phyloP scores from a whole-genome alignment of 2,888 invertebrate species.

The Thymelicus acteon region DNA sequence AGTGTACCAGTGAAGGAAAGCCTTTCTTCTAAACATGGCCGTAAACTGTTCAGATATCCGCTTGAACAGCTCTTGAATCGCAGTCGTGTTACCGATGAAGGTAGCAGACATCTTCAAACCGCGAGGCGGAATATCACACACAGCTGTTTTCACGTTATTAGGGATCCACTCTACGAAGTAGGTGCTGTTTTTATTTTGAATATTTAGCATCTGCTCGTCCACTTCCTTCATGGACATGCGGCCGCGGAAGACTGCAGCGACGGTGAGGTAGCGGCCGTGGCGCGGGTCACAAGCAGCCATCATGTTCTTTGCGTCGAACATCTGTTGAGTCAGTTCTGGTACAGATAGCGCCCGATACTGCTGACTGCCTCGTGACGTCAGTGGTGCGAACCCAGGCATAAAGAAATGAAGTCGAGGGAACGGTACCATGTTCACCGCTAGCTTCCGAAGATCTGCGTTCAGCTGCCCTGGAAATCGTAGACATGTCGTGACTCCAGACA shows the following conservation, averaged over 20 bases:
- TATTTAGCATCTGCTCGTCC: constrained; percentile 88
- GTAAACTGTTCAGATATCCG: constrained; percentile 93
- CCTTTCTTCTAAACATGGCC: constrained; percentile 97
- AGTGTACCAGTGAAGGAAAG: constrained; percentile 98
- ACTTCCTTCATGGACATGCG: constrained; percentile 97
- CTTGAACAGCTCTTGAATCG: constrained; percentile 94
- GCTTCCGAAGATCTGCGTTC: constrained; percentile 89
- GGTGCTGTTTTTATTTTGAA: constrained; percentile 89
- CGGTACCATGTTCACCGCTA: constrained; percentile 85
- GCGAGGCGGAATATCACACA: constrained; percentile 91
- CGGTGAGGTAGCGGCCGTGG: constrained; percentile 92
- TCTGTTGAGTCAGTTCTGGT: constrained; percentile 94
- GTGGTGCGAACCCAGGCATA: constrained; percentile 86
- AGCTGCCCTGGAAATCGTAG: constrained; percentile 73
- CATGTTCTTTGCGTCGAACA: constrained; percentile 92
- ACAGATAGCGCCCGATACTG: constrained; percentile 94
- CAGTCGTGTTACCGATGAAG: constrained; percentile 94
- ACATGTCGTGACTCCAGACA: constrained; percentile 78
- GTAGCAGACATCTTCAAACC: constrained; percentile 94
- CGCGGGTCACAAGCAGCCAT: constrained; percentile 94
- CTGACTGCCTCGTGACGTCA: constrained; percentile 92
- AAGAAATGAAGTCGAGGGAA: constrained; percentile 89
- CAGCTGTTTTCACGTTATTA: constrained; percentile 90
- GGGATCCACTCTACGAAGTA: constrained; percentile 94
- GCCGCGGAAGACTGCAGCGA: constrained; percentile 94